These are phyloP conservation scores for Mellilla xanthometata DNA, from an alignment of 2,888 invertebrate species.

Conservation along the genomic window DNA sequence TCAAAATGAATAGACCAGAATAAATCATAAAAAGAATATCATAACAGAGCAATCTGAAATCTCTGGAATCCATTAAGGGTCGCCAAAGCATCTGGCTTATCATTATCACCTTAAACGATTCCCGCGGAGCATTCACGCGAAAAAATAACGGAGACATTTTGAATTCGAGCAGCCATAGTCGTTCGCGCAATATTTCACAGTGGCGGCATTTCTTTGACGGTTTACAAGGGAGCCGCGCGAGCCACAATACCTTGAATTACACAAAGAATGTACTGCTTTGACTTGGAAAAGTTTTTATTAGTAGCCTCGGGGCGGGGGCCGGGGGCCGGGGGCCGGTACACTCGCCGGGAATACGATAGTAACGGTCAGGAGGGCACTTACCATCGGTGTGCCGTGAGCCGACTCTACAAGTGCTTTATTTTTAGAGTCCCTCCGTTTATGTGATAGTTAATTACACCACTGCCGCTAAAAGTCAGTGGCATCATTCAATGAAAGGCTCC, in stretches of 20 bases:
- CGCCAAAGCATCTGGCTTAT: conserved; percentile 11
- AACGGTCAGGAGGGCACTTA: conserved; percentile 55
- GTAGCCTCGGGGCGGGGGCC: conserved; percentile 30
- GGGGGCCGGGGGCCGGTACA: conserved; percentile 41
- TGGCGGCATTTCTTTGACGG: conserved; percentile 24
- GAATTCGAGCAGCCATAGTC: conserved; percentile 7
- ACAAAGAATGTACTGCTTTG: conserved; percentile 27
- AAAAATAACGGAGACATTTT: conserved; percentile 11
- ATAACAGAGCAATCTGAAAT: too few species aligned
- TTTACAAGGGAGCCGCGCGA: conserved; percentile 18
- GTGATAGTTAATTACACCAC: too few species aligned
- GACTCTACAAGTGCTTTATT: conserved; percentile 52
- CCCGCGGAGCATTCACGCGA: background rate
- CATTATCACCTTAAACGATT: conserved; percentile 23
- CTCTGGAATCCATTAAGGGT: background rate
- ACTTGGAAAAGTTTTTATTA: conserved; percentile 34
- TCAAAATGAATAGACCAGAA: too few species aligned
- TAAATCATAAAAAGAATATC: too few species aligned
- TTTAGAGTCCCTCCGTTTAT: conserved; percentile 22
- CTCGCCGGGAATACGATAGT: conserved; percentile 65
- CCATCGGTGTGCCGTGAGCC: conserved; percentile 49
- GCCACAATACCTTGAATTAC: conserved; percentile 28
- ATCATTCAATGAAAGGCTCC: too few species aligned
- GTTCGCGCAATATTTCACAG: conserved; percentile 23
- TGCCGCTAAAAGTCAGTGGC: too few species aligned